Evolutionary conservation across 2,797 vertebrate species (phyloP).

Genomic region (Aselliscus stoliczkanus): DNA sequence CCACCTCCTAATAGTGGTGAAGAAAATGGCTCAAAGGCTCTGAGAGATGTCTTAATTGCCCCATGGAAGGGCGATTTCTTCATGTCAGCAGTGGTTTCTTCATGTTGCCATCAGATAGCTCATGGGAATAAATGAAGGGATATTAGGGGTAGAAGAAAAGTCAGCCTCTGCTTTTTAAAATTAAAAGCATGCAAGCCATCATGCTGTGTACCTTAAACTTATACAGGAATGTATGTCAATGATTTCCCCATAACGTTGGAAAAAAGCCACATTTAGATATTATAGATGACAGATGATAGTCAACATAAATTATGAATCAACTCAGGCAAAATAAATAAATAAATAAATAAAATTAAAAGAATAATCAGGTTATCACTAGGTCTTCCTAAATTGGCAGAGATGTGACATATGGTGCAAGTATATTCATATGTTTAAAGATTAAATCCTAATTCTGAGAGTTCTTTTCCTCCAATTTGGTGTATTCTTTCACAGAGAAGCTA

Average conservation of each 20-base stretch:
- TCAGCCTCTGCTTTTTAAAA: neutral
- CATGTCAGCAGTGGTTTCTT: neutral
- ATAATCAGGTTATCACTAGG: neutral
- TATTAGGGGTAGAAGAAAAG: neutral
- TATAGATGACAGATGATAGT: neutral
- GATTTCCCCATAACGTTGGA: neutral
- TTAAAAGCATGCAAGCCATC: neutral
- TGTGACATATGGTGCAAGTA: neutral
- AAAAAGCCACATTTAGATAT: neutral
- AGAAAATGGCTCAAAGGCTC: neutral
- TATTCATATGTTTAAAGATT: neutral
- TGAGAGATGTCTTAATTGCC: neutral
- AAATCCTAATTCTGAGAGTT: neutral
- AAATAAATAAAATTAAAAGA: neutral
- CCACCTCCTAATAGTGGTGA: neutral
- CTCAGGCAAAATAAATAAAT: neutral
- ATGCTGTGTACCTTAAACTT: neutral
- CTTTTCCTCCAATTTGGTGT: neutral
- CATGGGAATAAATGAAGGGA: neutral
- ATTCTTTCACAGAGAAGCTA: neutral
- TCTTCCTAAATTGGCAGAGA: neutral
- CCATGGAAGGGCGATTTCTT: neutral
- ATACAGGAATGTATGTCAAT: neutral
- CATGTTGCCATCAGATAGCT: neutral
- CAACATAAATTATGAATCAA: neutral